These are phyloP conservation scores for Lasius platythorax DNA, from an alignment of 2,888 invertebrate species.

Conservation along the genomic window DNA sequence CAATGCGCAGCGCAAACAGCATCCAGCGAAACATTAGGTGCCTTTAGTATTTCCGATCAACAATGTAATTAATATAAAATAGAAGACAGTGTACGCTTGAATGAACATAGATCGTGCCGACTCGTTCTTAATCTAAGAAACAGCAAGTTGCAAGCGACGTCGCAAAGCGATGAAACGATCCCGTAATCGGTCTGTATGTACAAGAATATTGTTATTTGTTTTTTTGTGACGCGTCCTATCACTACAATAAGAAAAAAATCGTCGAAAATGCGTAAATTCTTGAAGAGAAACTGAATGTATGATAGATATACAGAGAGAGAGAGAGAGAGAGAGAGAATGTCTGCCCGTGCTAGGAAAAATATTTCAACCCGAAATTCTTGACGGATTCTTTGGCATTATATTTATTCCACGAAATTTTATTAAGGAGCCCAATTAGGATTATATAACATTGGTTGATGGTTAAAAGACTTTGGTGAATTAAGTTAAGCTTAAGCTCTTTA, in stretches of 20 bases:
- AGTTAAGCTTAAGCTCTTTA: background rate
- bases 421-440: background rate
- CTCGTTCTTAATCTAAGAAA: constrained; percentile 22
- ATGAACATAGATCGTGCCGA: constrained; percentile 12
- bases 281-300: background rate
- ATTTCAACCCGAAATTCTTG: background rate
- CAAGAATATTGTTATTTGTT: background rate
- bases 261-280: background rate
- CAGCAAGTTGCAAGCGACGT: background rate
- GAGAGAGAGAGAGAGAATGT: background rate
- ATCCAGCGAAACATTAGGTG: constrained; percentile 30
- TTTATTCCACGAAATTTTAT: background rate
- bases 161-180: background rate
- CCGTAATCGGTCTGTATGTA: background rate
- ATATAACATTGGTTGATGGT: background rate
- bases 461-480: background rate
- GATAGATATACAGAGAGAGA: background rate
- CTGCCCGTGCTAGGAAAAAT: background rate
- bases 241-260: background rate
- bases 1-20: constrained; percentile 2
- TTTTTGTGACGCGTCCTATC: background rate
- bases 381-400: constrained; percentile 8
- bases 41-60: constrained; percentile 37
- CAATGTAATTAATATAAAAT: constrained; percentile 16
- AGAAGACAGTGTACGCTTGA: background rate